Evolutionary conservation across 2,113 vertebrate genomes (phyloP).

Genomic region (Nyctereutes procyonoides): DNA sequence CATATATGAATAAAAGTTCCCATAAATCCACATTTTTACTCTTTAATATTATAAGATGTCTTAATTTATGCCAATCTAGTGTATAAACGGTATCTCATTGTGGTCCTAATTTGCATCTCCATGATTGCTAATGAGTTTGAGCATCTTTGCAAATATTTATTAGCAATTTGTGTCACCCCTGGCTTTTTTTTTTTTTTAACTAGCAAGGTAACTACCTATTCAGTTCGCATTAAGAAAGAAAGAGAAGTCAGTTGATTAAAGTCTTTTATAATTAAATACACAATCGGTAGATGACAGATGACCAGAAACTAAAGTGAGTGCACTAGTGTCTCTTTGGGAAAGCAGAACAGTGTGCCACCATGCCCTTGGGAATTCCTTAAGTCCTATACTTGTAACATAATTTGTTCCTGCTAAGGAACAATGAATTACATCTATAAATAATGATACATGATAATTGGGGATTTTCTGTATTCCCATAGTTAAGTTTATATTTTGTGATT

Average conservation of each 20-base stretch:
- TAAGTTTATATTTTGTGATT: background rate
- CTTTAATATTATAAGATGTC: background rate
- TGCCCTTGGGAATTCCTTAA: background rate
- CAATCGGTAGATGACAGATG: background rate
- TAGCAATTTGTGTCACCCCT: constrained; percentile 4
- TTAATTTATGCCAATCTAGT: constrained; percentile 26
- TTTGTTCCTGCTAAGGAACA: background rate
- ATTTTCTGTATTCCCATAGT: background rate
- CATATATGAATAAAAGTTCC: background rate
- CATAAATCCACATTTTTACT: background rate
- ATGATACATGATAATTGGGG: background rate
- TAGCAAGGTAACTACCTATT: constrained; percentile 27
- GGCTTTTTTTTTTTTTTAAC: background rate
- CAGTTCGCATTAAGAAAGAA: constrained; percentile 32
- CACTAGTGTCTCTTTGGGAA: background rate
- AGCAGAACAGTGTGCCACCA: background rate
- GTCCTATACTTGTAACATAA: background rate
- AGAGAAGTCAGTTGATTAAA: constrained; percentile 43
- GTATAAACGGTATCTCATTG: background rate
- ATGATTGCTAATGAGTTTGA: constrained; percentile 55
- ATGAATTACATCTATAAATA: background rate
- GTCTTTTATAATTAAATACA: constrained; percentile 53
- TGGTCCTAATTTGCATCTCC: background rate
- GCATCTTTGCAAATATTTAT: constrained; percentile 51
- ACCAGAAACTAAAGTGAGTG: background rate